Conservation (phyloP, 2,797 vertebrate genomes). For the Thalassophryne amazonica region DNA sequence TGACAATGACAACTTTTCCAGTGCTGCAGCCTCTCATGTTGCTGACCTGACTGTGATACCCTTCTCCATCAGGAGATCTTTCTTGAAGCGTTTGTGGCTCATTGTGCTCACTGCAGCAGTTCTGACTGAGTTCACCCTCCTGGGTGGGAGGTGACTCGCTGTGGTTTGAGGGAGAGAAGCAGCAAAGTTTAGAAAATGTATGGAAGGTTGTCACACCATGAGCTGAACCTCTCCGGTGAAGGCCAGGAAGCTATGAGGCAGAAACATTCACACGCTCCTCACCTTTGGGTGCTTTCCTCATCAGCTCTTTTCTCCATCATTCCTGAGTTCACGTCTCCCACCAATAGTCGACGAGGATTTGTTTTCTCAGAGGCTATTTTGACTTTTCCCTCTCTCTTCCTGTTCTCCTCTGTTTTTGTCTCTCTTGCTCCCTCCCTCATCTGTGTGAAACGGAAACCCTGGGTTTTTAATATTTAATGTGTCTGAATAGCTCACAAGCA, state of each 20-base stretch:
- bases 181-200: slow-evolving; percentile 27
- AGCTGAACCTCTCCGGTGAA: slow-evolving; percentile 34
- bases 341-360: slow-evolving; percentile 42
- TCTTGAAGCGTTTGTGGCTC: slow-evolving; percentile 6
- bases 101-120: neutral
- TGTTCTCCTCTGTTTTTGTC: slow-evolving; percentile 4
- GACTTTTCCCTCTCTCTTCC: slow-evolving; percentile 13
- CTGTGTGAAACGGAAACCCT: slow-evolving; percentile 77
- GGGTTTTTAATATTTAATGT: slow-evolving; percentile 80
- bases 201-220: slow-evolving; percentile 54
- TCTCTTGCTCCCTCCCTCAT: slow-evolving; percentile 14
- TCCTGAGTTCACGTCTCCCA: slow-evolving; percentile 39
- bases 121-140: slow-evolving; percentile 12
- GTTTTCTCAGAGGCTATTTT: slow-evolving; percentile 32
- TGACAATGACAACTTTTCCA: too few species aligned
- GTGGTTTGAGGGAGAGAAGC: slow-evolving; percentile 29
- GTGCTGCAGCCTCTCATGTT: too few species aligned
- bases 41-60: slow-evolving; percentile 25
- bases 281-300: slow-evolving; percentile 45
- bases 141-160: slow-evolving; percentile 38
- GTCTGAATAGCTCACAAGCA: slow-evolving; percentile 81
- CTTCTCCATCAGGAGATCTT: slow-evolving; percentile 18
- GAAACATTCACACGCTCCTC: slow-evolving; percentile 35
- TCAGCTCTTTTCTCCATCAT: slow-evolving; percentile 69
- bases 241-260: slow-evolving; percentile 6